Evolutionary conservation across 2,888 invertebrate genomes (phyloP).

Genomic region (Coronaproctus castanopsis): DNA sequence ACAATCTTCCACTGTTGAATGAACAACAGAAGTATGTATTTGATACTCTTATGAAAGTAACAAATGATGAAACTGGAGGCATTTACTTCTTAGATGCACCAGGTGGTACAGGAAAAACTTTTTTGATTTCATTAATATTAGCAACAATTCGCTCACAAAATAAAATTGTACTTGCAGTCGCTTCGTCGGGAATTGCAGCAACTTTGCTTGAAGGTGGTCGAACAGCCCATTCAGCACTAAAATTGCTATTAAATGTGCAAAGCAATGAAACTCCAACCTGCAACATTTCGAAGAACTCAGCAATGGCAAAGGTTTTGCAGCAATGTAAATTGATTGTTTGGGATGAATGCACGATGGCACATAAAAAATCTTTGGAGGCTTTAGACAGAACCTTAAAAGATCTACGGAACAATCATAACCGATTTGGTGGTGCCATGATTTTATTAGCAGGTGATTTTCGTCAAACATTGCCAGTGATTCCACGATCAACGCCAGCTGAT

Average conservation of each 20-base stretch:
- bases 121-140: not conserved
- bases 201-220: not conserved
- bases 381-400: constrained; percentile 17
- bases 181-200: not conserved
- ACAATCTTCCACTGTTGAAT: too few species aligned
- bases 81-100: not conserved
- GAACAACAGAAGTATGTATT: too few species aligned
- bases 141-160: not conserved
- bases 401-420: not conserved
- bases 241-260: not conserved
- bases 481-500: constrained; percentile 7
- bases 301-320: constrained; percentile 13
- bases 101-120: not conserved
- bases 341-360: constrained; percentile 22
- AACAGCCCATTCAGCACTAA: not conserved
- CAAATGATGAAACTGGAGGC: too few species aligned
- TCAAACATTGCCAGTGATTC: constrained; percentile 18
- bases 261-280: not conserved
- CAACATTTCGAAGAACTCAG: not conserved
- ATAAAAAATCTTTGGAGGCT: constrained; percentile 19
- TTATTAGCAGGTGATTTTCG: constrained; percentile 21
- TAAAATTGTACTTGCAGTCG: not conserved
- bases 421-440: constrained; percentile 10
- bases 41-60: too few species aligned
- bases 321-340: constrained; percentile 17